These are phyloP conservation scores for Ceratothoa steindachneri DNA, from an alignment of 2,888 invertebrate genomes.

Conservation along the genomic window DNA sequence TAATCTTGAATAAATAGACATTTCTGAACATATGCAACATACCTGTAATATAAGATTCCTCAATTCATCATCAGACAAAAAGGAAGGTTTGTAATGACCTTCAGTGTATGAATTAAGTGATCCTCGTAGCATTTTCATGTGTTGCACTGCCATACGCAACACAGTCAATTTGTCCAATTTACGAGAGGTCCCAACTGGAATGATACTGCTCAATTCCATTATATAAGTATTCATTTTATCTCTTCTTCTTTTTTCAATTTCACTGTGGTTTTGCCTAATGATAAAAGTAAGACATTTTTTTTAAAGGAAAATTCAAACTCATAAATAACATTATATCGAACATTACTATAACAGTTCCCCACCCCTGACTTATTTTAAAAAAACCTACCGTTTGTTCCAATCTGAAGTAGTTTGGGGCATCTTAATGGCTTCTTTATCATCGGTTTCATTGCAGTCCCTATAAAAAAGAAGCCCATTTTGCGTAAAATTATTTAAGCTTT, in stretches of 20 bases:
- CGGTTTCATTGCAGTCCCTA: constrained; percentile 42
- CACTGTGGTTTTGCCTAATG: constrained; percentile 78
- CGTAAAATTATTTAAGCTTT: background rate
- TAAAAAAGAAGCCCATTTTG: background rate
- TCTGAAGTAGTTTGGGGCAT: constrained; percentile 29
- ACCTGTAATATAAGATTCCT: constrained; percentile 77
- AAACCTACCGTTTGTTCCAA: constrained; percentile 38
- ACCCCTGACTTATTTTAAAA: background rate
- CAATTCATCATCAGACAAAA: constrained; percentile 78
- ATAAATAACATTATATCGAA: background rate
- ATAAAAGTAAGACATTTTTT: background rate
- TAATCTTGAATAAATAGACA: too few species aligned
- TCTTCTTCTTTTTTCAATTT: constrained; percentile 87
- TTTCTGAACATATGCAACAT: constrained; percentile 27
- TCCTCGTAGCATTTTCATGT: constrained; percentile 71
- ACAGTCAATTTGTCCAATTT: constrained; percentile 89
- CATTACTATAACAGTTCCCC: background rate
- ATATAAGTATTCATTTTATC: constrained; percentile 97
- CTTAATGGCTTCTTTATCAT: constrained; percentile 33
- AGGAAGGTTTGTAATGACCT: constrained; percentile 72
- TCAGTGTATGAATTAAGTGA: constrained; percentile 70
- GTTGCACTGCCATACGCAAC: constrained; percentile 87
- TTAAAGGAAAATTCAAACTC: background rate
- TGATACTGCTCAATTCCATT: constrained; percentile 78
- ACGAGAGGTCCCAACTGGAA: constrained; percentile 92